Base-by-base conservation (phyloP, 2,113 vertebrate genomes). In the Neogobius melanostomus region DNA sequence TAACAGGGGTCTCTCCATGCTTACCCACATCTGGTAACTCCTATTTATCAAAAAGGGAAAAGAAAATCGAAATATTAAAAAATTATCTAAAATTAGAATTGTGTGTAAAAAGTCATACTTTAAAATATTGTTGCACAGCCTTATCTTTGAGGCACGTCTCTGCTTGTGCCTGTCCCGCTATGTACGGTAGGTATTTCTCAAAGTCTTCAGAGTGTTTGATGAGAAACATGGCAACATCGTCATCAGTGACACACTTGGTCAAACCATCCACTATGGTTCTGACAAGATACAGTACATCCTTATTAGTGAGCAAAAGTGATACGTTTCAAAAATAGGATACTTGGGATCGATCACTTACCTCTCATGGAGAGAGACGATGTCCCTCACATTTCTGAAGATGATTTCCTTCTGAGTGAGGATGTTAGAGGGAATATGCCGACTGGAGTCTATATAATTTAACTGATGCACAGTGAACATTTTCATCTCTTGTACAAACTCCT, bases 211-310 rank as follows among this genome's bases (percentile, higher is more conserved):
- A 79, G 0, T 95, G 93, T 77, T 93, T 94, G 85, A 98, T 93
- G 71, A 98, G 95, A 79, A 93, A 95, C 93, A 96, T 94, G 67
- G 96, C 97, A 44, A 99, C 93, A 0, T 99, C 98, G 0, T 98
- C 97, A 0, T 99, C 98, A 0, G 97, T 98, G 75, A 90, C 90
- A 45, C 96, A 96, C 43, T 66, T 81, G 75, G 88, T 93, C 65
- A 99, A 77, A 57, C 93, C 90, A 42, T 85, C 88, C 17, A 97
- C 88, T 76, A 98, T 91, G 4, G 82, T 91, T 2, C 93, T 95
- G 80, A 62, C 44, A 43, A 36, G 43, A 36, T 36, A 50, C 51
- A 53, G 4, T 14, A 69, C 1, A 15, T 50, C 45, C 46, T 10
- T 2, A 28, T 60, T 43, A 15, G 4, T 2, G 3, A 8, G 15